These are phyloP conservation scores for Elephantulus edwardii DNA, from an alignment of 2,113 vertebrate species.

Conservation along the genomic window DNA sequence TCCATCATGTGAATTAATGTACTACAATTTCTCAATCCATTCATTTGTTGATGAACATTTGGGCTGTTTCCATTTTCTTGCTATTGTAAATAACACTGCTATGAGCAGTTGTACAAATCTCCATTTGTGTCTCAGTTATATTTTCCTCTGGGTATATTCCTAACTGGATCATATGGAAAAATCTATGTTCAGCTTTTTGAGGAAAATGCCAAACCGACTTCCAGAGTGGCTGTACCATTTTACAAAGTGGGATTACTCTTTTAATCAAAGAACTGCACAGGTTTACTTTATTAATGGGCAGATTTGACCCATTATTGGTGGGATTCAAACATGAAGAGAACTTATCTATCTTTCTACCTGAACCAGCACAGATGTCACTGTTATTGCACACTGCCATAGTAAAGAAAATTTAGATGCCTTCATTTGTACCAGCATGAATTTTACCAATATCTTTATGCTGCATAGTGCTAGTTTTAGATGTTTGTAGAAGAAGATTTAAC, in stretches of 20 bases:
- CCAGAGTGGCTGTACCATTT: too few species aligned
- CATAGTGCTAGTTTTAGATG: neutral
- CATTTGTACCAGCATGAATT: neutral
- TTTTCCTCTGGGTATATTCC: too few species aligned
- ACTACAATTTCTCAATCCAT: too few species aligned
- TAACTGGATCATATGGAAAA: too few species aligned
- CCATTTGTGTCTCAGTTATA: too few species aligned
- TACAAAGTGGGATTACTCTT: neutral
- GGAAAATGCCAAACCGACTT: too few species aligned
- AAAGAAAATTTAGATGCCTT: neutral
- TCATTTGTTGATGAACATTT: too few species aligned
- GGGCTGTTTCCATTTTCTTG: too few species aligned
- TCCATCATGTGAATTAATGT: too few species aligned
- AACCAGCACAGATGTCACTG: neutral
- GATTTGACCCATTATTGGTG: neutral
- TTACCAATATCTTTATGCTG: neutral
- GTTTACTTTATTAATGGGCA: neutral
- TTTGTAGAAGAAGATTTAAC: conserved; percentile 37
- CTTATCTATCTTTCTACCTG: neutral
- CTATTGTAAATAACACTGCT: too few species aligned
- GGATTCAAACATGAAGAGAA: neutral
- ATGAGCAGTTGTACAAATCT: too few species aligned
- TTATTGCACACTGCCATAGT: neutral
- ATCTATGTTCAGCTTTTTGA: too few species aligned
- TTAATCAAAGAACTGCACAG: neutral